Percentiles rank a stretch among this genome's conserved stretches.
These are phyloP conservation scores for Cinclus cinclus DNA, from an alignment of 2,113 vertebrate species.

Conservation along the genomic window DNA sequence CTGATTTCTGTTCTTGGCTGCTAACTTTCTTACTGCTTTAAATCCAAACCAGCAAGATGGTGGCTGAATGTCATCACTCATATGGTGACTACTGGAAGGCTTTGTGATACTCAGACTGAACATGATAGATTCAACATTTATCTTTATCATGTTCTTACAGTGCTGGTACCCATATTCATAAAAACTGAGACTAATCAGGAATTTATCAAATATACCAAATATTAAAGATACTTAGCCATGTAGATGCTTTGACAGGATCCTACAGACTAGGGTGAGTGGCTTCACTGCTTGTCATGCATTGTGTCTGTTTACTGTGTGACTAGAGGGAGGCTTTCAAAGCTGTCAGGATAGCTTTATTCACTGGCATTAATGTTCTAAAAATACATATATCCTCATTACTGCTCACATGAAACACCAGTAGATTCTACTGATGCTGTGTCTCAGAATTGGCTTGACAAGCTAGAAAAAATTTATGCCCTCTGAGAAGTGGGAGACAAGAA, in stretches of 20 bases:
- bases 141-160: background rate
- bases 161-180: background rate
- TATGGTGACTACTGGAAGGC: background rate
- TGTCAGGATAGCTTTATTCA: background rate
- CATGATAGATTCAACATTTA: background rate
- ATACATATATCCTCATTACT: background rate
- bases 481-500: background rate
- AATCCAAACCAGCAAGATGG: background rate
- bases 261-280: background rate
- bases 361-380: slow-evolving; percentile 28
- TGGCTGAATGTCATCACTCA: background rate
- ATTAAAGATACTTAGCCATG: background rate
- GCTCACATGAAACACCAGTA: background rate
- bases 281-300: background rate
- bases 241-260: background rate
- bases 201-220: background rate
- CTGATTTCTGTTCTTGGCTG: background rate
- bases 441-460: background rate
- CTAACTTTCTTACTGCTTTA: background rate
- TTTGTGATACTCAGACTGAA: background rate
- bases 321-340: background rate
- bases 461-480: background rate
- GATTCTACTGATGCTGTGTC: background rate
- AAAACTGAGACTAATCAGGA: background rate
- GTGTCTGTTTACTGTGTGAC: background rate